Evolutionary conservation across 2,797 vertebrate genomes (phyloP), one percentile per base, ranked within the genome.

Genomic region (Hapalemur alaotrensis): DNA sequence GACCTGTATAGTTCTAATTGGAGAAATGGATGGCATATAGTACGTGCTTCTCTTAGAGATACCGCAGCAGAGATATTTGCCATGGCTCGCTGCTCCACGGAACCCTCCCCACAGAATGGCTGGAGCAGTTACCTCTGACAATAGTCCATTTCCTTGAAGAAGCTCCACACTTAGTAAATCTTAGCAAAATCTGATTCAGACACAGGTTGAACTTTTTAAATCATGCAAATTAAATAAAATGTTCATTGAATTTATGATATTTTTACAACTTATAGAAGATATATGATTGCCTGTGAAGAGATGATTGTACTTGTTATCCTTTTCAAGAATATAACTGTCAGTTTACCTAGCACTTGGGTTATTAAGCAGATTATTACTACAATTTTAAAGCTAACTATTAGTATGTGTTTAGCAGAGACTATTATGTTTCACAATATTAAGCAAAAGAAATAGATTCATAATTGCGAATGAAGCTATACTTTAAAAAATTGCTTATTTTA

Each of bases 121-220:
- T 50, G 28, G 32, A 84, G 90, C 96, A 97, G 65, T 48, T 70
- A 50, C 28, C 61, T 89, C 46, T 96, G 94, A 91, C 67, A 92
- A 30, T 30, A 95, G 76, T 61, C 4, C 0, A n/a, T 30, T 92
- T 97, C 88, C 46, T 88, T 65, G 50, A 93, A 93, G 94, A 97
- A 90, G 85, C n/a, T 80, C 83, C 22, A 83, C 7, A 38, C 4
- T 69, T 76, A 85, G 81, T 2, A 52, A 95, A 92, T 14, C 48
- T 79, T 94, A 96, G 96, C 91, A 88, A 97, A 96, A 80, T 85
- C 92, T 93, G 89, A 65, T 97, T 38, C 17, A 92, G 81, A 65
- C 76, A 87, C 57, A 43, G 22, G 11, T n/a, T 50, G 30, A 75
- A 72, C 8, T 81, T 97, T 95, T 95, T 73, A 96, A 95, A 96